Base-by-base conservation (phyloP, 2,113 vertebrate species). In the Ariopsis seemanni region DNA sequence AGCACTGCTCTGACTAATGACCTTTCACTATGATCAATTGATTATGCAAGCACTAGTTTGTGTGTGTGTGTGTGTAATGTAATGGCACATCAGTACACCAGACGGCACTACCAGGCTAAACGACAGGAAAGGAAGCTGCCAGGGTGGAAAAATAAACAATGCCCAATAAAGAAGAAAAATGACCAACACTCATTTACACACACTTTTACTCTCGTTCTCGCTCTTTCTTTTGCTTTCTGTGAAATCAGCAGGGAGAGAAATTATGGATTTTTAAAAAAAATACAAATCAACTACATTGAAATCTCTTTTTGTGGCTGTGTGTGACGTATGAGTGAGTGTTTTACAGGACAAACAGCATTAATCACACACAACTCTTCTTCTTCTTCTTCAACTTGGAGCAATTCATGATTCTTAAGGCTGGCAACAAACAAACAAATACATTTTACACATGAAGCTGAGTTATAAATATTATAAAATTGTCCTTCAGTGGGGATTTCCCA, bases 141-240 rank as follows among this genome's bases (percentile, higher is more conserved):
- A 11, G 25, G 74, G 89, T 87, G 87, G 90, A 88, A 91, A 86
- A 75, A 60, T 63, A 84, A 93, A 91, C 89, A 93, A 89, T 71
- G 88, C 88, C 88, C 91, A 91, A 93, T 75, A 91, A 90, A 89
- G 82, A 77, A 93, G 30, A 88, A 78, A 92, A 92, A 91, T 55
- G 55, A 78, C 83, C 22, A 89, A 87, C 83, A 88, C 7, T 75
- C 83, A 85, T 91, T 80, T 87, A 88, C 62, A 77, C 52, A 78
- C 65, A 84, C 60, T 84, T 75, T 84, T 63, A 84, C 88, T 91
- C 69, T 69, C 50, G 91, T 89, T n/a, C 14, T 87, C 50, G 22
- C 14, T 71, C 7, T 62, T 8, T 22, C 42, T 85, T 81, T 22
- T 50, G 89, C 69, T 87, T 88, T 90, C 34, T 74, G 8, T 71